Percentiles rank a stretch among this genome's conserved stretches.
Evolutionary conservation across 2,888 invertebrate species (phyloP).

Genomic region (Clusia tigrina): DNA sequence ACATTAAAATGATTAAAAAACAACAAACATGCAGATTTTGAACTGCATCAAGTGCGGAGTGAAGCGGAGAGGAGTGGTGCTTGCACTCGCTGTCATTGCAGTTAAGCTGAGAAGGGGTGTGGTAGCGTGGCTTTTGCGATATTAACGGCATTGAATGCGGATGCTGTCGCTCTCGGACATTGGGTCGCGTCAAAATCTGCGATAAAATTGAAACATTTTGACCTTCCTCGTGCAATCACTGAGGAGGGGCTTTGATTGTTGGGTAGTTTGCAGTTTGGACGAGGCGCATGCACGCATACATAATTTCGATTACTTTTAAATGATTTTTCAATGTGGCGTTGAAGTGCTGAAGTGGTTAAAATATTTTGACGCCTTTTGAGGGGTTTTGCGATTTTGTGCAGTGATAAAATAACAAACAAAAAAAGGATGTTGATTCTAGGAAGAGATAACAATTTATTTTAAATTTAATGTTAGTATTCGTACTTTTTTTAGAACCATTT

Average conservation of each 20-base stretch:
- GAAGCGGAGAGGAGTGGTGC: background rate
- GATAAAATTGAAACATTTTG: conserved; percentile 54
- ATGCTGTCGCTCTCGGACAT: background rate
- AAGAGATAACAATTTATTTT: too few species aligned
- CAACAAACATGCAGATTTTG: conserved; percentile 49
- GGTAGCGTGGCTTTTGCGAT: too few species aligned
- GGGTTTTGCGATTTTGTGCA: background rate
- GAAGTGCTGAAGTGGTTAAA: conserved; percentile 6
- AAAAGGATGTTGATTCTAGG: background rate
- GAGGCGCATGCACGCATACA: conserved; percentile 21
- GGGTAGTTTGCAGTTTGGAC: background rate
- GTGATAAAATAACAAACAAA: background rate
- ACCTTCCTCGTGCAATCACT: conserved; percentile 44
- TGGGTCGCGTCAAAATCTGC: conserved; percentile 49
- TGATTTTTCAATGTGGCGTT: conserved; percentile 15
- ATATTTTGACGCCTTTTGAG: conserved; percentile 23
- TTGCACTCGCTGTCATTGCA: conserved; percentile 10
- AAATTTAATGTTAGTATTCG: too few species aligned
- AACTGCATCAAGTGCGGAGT: background rate
- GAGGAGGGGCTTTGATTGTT: conserved; percentile 17
- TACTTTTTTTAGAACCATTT: too few species aligned
- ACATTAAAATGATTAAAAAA: conserved; percentile 47
- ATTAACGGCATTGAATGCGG: background rate
- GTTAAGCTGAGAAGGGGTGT: too few species aligned
- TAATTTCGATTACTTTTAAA: conserved; percentile 16